phyloP scores from a whole-genome alignment of 2,888 invertebrate species.

The Drosophila phalerata region DNA sequence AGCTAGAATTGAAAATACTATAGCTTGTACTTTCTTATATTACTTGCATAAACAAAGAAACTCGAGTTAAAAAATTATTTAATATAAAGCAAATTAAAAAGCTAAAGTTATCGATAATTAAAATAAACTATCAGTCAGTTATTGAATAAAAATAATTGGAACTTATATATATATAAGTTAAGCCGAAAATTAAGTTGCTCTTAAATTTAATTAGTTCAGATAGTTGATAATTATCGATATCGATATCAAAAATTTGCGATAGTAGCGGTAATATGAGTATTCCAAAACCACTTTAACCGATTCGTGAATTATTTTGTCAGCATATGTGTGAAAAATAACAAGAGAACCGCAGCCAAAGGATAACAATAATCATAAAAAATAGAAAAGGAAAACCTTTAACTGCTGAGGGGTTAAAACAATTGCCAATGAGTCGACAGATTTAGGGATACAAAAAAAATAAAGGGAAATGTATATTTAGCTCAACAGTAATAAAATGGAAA shows the following conservation, averaged over 20 bases:
- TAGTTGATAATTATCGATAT: neutral
- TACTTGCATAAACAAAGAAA: no score
- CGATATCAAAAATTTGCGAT: neutral
- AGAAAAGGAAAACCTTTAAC: slow-evolving; percentile 21
- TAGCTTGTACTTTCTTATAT: no score
- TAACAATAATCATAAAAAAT: slow-evolving; percentile 68
- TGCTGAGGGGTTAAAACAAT: slow-evolving; percentile 67
- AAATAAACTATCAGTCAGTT: no score
- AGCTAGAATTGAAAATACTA: no score
- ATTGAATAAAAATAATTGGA: no score
- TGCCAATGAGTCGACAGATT: slow-evolving; percentile 68
- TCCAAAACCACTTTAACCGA: slow-evolving; percentile 1
- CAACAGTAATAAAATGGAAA: slow-evolving; percentile 29
- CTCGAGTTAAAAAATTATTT: no score
- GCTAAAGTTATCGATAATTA: no score
- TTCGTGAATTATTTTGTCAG: slow-evolving; percentile 75
- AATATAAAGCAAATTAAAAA: no score
- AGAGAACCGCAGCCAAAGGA: slow-evolving; percentile 59
- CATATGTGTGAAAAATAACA: slow-evolving; percentile 76
- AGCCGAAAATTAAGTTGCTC: no score
- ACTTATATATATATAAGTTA: no score
- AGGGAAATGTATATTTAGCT: slow-evolving; percentile 51
- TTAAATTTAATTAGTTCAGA: no score
- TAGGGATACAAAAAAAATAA: slow-evolving; percentile 36
- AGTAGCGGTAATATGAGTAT: neutral